These are phyloP conservation scores for Papilio xuthus DNA, from an alignment of 1,140 invertebrate genomes.

Conservation along the genomic window DNA sequence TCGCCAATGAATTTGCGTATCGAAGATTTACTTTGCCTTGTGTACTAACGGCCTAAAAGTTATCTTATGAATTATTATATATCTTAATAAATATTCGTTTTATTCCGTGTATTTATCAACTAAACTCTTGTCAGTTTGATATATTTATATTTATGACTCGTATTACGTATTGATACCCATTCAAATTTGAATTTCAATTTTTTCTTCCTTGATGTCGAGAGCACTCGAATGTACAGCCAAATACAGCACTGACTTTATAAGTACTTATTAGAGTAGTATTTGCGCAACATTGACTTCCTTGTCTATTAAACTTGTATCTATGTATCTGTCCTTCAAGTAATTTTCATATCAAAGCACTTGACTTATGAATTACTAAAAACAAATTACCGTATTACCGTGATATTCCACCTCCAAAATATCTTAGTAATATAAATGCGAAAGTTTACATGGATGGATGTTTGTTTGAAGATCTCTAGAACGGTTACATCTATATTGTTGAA, in stretches of 20 bases:
- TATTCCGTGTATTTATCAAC: conserved; percentile 73
- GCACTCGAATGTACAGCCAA: conserved; percentile 23
- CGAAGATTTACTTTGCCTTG: too few relatives aligned
- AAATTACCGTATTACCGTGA: background rate
- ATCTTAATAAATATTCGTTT: conserved; percentile 59
- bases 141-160: background rate
- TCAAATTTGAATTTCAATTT: conserved; percentile 38
- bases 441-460: too few relatives aligned
- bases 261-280: conserved; percentile 20
- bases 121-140: conserved; percentile 44
- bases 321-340: conserved; percentile 23
- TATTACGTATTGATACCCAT: conserved; percentile 1
- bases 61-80: conserved; percentile 62
- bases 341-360: conserved; percentile 7
- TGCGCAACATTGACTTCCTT: conserved; percentile 27
- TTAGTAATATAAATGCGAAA: too few relatives aligned
- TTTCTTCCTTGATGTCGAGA: conserved; percentile 21
- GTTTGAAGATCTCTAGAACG: too few relatives aligned
- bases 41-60: too few relatives aligned
- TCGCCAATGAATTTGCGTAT: too few relatives aligned
- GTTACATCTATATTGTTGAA: too few relatives aligned
- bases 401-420: too few relatives aligned
- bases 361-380: background rate
- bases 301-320: background rate
- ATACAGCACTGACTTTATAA: conserved; percentile 15